Percentiles rank a stretch among this genome's conserved stretches.
Conservation (phyloP, 2,113 vertebrate genomes). For the Lagopus muta region DNA sequence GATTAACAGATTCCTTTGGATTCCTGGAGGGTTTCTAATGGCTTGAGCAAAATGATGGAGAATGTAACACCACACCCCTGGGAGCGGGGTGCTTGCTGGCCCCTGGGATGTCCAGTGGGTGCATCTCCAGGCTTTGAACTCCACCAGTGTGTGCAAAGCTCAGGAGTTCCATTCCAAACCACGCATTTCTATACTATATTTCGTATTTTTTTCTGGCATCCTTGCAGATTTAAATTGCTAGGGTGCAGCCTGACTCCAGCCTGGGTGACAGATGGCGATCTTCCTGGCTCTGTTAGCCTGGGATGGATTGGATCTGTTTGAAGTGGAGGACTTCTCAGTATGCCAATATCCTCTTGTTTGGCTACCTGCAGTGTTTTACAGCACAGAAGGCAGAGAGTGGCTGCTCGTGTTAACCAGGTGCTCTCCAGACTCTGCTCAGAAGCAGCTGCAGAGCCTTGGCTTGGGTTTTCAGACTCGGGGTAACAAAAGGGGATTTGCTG, state of each 20-base stretch:
- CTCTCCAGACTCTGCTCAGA: not conserved
- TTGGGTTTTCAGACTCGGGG: not conserved
- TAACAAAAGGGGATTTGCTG: not conserved
- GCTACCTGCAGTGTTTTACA: not conserved
- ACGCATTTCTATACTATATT: not conserved
- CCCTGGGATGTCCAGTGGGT: fast-evolving
- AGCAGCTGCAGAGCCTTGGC: not conserved
- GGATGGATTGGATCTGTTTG: not conserved
- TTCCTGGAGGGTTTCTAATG: not conserved
- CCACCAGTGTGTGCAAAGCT: not conserved
- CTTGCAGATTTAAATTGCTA: not conserved
- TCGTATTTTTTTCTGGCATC: not conserved
- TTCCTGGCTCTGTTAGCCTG: not conserved
- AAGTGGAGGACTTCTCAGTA: not conserved
- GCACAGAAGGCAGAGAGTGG: not conserved
- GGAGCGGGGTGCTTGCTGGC: fast-evolving
- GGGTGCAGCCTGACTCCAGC: not conserved
- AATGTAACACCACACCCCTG: fast-evolving
- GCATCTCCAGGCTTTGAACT: too few relatives aligned
- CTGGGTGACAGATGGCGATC: too few relatives aligned
- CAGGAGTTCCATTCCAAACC: not conserved
- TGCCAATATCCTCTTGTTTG: not conserved
- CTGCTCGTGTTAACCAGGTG: not conserved
- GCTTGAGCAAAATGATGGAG: not conserved
- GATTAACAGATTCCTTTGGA: fast-evolving